A percentile compares a stretch with the other conserved stretches of the same genome.
Conservation (phyloP, 2,888 invertebrate genomes). For the Chymomyza fuscimana region DNA sequence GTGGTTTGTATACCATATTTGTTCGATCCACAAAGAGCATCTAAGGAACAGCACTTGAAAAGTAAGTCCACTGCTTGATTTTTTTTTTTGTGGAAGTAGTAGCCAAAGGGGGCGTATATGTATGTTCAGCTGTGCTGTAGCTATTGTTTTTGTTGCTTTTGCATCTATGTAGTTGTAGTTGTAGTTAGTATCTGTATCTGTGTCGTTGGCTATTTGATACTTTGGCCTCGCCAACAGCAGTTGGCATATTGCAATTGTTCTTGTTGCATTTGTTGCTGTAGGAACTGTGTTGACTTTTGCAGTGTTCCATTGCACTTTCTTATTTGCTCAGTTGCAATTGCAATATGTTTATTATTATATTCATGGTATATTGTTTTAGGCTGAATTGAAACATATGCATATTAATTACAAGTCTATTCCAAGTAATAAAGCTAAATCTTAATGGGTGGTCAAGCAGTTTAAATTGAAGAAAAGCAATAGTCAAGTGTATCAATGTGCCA, state of each 20-base stretch:
- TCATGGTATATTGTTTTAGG: slow-evolving; percentile 31
- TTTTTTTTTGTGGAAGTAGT: not conserved
- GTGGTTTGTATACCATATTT: not conserved
- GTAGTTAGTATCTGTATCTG: slow-evolving; percentile 31
- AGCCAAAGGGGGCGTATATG: slow-evolving; percentile 5
- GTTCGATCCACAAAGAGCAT: not conserved
- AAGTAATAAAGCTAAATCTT: slow-evolving; percentile 43
- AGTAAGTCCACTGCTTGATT: not conserved
- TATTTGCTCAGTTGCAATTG: slow-evolving; percentile 61
- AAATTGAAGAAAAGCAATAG: slow-evolving; percentile 18
- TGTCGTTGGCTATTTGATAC: slow-evolving; percentile 68
- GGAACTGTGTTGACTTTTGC: slow-evolving; percentile 19
- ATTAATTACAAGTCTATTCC: slow-evolving; percentile 62
- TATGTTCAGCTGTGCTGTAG: not conserved
- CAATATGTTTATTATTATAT: slow-evolving; percentile 1
- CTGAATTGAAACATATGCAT: slow-evolving; percentile 49
- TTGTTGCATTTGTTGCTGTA: slow-evolving; percentile 30
- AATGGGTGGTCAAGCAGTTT: slow-evolving; percentile 9
- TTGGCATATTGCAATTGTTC: slow-evolving; percentile 36
- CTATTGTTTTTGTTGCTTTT: slow-evolving; percentile 12
- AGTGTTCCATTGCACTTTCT: slow-evolving; percentile 59
- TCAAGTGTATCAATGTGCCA: slow-evolving; percentile 46
- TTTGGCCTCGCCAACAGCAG: slow-evolving; percentile 70
- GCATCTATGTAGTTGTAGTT: slow-evolving; percentile 12
- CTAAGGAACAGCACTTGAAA: not conserved